Evolutionary conservation across 2,797 vertebrate species (phyloP).

Genomic region (Platalea minor): DNA sequence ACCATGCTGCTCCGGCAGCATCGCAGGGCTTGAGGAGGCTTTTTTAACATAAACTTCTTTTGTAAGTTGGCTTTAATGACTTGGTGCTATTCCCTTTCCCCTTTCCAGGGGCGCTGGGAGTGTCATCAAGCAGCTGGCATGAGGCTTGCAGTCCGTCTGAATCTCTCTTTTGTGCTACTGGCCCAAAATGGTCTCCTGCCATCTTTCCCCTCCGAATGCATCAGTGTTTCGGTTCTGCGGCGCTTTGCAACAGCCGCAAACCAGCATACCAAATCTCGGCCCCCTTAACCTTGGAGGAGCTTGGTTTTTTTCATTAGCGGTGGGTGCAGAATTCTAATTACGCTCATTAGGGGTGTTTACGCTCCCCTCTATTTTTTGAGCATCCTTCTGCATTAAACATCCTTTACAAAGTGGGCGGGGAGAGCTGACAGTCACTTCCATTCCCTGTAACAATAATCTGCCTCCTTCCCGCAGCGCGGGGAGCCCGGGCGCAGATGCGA

Average conservation of each 20-base stretch:
- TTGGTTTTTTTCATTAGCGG: background rate
- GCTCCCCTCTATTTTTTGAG: background rate
- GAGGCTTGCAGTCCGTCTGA: accelerated
- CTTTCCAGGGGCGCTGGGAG: background rate
- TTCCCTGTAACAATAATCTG: background rate
- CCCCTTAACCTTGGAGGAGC: background rate
- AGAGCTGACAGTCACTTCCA: background rate
- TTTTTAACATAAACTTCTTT: background rate
- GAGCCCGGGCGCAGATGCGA: background rate
- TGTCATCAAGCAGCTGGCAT: accelerated
- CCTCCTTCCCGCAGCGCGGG: background rate
- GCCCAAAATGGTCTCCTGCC: background rate
- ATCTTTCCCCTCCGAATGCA: accelerated
- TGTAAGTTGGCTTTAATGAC: background rate
- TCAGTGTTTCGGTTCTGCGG: accelerated
- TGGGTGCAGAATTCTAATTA: background rate
- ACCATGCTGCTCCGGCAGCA: background rate
- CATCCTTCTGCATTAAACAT: background rate
- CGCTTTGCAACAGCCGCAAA: background rate
- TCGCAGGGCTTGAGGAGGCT: background rate
- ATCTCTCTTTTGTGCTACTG: background rate
- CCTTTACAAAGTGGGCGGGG: background rate
- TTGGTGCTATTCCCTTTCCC: background rate
- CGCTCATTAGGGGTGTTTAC: background rate
- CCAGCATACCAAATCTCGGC: background rate